Conservation (phyloP, 2,797 vertebrate species). For the Molossus molossus region DNA sequence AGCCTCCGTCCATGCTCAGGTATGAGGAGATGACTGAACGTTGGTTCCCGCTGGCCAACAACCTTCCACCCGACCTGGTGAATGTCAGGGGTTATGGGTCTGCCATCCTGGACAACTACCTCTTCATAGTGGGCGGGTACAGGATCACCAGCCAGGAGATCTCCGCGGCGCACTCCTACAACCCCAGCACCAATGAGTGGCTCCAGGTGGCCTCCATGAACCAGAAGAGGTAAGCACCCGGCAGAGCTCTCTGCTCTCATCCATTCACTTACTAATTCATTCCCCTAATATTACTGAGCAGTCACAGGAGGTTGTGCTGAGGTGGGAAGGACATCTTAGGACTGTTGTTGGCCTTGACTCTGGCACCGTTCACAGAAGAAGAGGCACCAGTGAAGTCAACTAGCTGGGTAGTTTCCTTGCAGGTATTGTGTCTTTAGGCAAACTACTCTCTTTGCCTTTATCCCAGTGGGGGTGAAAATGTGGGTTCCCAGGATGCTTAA, state of each 20-base stretch:
- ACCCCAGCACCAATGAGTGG: conserved; percentile 96
- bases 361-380: conserved; percentile 12
- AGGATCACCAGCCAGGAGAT: conserved; percentile 97
- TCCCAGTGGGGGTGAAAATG: neutral
- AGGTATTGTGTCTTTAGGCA: neutral
- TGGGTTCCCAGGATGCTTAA: neutral
- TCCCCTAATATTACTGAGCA: neutral
- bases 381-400: neutral
- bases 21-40: conserved; percentile 93
- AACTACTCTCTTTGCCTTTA: neutral
- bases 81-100: conserved; percentile 96
- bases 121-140: conserved; percentile 96
- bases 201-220: conserved; percentile 95
- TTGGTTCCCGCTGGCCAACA: conserved; percentile 95
- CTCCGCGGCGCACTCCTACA: conserved; percentile 96
- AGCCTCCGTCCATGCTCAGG: conserved; percentile 94
- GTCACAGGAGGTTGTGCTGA: neutral
- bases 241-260: neutral
- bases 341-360: neutral
- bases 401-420: neutral
- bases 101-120: conserved; percentile 95
- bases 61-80: conserved; percentile 94
- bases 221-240: conserved; percentile 94
- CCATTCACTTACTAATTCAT: neutral
- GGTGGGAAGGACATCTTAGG: neutral